Evolutionary conservation across 2,888 invertebrate species (phyloP).

Genomic region (Lasioglossum malachurum): DNA sequence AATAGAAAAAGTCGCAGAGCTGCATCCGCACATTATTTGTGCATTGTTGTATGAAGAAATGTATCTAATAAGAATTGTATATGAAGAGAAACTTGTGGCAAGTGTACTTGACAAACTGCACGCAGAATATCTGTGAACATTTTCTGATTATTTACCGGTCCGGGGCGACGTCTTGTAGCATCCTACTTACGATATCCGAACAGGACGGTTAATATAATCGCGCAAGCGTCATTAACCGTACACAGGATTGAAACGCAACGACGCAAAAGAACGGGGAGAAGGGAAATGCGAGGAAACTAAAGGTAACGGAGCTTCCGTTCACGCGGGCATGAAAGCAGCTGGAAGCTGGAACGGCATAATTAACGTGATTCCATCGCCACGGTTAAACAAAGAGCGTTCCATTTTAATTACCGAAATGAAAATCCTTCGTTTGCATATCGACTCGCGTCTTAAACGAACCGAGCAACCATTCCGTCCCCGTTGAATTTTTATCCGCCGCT

Average conservation of each 20-base stretch:
- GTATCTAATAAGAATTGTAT: background rate
- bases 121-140: background rate
- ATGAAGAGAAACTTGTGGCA: background rate
- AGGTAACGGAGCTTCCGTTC: background rate
- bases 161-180: background rate
- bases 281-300: background rate
- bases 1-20: background rate
- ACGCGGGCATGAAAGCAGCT: background rate
- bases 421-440: conserved; percentile 46
- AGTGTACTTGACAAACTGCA: background rate
- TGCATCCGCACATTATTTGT: background rate
- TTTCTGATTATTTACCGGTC: background rate
- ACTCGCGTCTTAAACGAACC: conserved; percentile 50
- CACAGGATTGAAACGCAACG: background rate
- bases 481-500: conserved; percentile 38
- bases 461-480: conserved; percentile 3
- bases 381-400: conserved; percentile 38
- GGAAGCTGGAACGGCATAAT: conserved; percentile 38
- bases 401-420: conserved; percentile 50
- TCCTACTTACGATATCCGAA: background rate
- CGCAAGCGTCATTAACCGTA: background rate
- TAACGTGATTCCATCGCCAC: conserved; percentile 31
- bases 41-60: background rate
- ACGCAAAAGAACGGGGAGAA: background rate
- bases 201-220: background rate